Percentiles rank a stretch among this genome's conserved stretches.
Conservation (phyloP, 2,888 invertebrate genomes). For the Drosophila subsilvestris region DNA sequence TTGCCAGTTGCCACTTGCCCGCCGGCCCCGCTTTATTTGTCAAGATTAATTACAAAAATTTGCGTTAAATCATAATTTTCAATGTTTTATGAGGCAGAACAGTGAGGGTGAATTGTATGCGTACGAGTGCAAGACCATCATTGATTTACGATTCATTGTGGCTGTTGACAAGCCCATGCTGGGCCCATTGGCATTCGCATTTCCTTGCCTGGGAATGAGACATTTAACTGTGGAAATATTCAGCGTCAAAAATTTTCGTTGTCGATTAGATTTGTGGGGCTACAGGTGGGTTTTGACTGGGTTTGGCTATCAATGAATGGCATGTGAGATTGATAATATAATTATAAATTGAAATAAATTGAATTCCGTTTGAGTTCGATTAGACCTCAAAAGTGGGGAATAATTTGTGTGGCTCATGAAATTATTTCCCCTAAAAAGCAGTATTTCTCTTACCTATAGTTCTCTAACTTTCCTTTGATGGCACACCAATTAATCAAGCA, state of each 20-base stretch:
- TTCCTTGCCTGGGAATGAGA: conserved; percentile 57
- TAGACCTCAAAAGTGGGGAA: background rate
- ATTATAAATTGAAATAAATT: background rate
- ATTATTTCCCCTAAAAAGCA: no score
- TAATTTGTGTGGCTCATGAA: no score
- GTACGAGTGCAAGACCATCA: conserved; percentile 30
- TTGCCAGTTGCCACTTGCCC: conserved; percentile 18
- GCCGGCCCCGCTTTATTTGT: conserved; percentile 67
- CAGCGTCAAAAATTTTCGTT: conserved; percentile 7
- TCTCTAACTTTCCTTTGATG: background rate
- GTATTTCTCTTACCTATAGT: no score
- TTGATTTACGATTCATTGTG: conserved; percentile 59
- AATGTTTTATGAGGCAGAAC: conserved; percentile 57
- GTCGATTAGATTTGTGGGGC: conserved; percentile 15
- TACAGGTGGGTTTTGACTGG: background rate
- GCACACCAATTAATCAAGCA: background rate
- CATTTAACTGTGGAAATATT: conserved; percentile 54
- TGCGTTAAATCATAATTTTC: conserved; percentile 77
- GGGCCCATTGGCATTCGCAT: conserved; percentile 49
- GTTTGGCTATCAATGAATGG: background rate
- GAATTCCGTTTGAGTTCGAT: background rate
- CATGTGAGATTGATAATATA: background rate
- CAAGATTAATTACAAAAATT: conserved; percentile 78
- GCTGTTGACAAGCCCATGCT: conserved; percentile 54
- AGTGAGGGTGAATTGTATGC: background rate